Conservation (phyloP, 2,888 invertebrate genomes). For the Drosophila glabriapex region DNA sequence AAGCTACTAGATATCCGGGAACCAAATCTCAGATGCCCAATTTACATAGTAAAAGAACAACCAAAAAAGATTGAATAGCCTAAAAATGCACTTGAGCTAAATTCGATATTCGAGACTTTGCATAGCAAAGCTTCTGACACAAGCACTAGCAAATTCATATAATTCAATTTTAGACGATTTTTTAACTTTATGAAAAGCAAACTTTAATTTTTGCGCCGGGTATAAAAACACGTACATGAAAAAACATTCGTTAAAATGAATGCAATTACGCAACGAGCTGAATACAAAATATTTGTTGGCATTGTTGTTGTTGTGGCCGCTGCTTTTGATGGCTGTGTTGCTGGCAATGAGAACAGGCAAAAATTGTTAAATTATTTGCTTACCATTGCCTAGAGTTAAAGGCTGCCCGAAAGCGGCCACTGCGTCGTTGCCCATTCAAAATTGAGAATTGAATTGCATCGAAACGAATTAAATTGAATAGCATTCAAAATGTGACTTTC, state of each 20-base stretch:
- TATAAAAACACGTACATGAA: constrained; percentile 16
- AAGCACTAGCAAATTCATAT: neutral
- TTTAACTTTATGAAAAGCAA: neutral
- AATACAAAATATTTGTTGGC: constrained; percentile 46
- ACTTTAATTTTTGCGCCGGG: neutral
- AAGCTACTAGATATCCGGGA: neutral
- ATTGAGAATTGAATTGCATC: constrained; percentile 39
- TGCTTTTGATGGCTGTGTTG: constrained; percentile 23
- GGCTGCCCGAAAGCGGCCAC: constrained; percentile 20
- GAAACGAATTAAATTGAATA: constrained; percentile 59
- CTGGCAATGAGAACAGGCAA: constrained; percentile 47
- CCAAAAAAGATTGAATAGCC: neutral
- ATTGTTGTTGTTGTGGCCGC: constrained; percentile 10
- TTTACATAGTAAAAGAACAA: neutral
- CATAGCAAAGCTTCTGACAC: neutral
- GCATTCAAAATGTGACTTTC: constrained; percentile 40
- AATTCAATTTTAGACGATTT: neutral
- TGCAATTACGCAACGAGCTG: constrained; percentile 66
- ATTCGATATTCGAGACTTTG: neutral
- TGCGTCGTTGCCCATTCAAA: constrained; percentile 37
- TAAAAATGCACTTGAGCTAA: neutral
- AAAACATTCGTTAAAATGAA: constrained; percentile 57
- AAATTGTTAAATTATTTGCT: constrained; percentile 61
- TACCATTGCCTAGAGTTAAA: constrained; percentile 54
- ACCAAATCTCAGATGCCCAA: neutral